Conservation (phyloP, 2,888 invertebrate species). For the Thymelicus acteon region DNA sequence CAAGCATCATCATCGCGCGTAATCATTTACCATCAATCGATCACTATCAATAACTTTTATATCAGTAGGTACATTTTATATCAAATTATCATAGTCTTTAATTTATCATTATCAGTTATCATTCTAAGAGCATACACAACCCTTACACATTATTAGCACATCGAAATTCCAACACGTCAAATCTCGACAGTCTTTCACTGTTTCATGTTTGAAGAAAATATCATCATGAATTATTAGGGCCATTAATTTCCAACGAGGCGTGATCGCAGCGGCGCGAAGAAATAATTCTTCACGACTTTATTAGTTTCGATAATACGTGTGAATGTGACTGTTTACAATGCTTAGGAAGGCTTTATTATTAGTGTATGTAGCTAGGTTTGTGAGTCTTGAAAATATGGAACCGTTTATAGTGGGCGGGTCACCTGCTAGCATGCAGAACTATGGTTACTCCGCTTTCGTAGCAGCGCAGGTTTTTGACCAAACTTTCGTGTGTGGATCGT, state of each 20-base stretch:
- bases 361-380: neutral
- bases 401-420: conserved; percentile 44
- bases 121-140: no score
- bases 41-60: no score
- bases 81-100: no score
- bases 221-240: conserved; percentile 23
- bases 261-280: conserved; percentile 19
- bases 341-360: neutral
- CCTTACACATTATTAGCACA: no score
- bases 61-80: no score
- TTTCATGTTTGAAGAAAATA: conserved; percentile 29
- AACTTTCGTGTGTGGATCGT: conserved; percentile 50
- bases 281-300: conserved; percentile 21
- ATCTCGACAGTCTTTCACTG: conserved; percentile 18
- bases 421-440: conserved; percentile 42
- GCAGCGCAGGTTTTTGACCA: conserved; percentile 16
- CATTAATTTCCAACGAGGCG: conserved; percentile 30
- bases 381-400: conserved; percentile 29
- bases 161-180: conserved; percentile 14
- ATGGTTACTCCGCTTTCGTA: conserved; percentile 50
- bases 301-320: conserved; percentile 7
- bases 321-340: neutral
- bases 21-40: no score
- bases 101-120: no score
- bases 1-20: no score